These are phyloP conservation scores for Epistrophe eligans DNA, from an alignment of 2,888 invertebrate genomes.

Conservation along the genomic window DNA sequence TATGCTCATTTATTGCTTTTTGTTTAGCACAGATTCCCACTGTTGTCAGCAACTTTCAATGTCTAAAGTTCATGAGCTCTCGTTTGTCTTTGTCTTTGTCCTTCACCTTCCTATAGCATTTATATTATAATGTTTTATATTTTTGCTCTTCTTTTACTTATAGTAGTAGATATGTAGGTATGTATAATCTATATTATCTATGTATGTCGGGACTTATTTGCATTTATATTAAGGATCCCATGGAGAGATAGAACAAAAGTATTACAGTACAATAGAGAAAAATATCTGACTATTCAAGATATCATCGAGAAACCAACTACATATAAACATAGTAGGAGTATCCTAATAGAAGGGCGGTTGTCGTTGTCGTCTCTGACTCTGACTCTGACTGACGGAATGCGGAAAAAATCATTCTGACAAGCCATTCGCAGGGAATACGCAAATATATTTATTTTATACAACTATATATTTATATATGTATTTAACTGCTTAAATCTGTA, in stretches of 20 bases:
- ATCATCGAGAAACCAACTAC: constrained; percentile 59
- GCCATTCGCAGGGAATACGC: constrained; percentile 39
- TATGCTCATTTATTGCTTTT: constrained; percentile 71
- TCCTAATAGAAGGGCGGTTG: not conserved
- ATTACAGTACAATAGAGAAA: constrained; percentile 71
- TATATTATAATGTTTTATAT: not conserved
- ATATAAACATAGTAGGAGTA: no score
- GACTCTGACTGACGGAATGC: constrained; percentile 34
- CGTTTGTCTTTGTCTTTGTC: constrained; percentile 72
- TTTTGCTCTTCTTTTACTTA: not conserved
- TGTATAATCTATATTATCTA: no score
- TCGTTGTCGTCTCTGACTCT: no score
- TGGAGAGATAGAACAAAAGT: constrained; percentile 72
- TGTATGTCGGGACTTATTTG: constrained; percentile 75
- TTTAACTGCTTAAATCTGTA: not conserved
- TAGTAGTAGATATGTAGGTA: not conserved
- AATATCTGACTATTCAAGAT: constrained; percentile 73
- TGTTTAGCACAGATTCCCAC: constrained; percentile 65
- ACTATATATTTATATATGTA: not conserved
- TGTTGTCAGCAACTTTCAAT: constrained; percentile 70
- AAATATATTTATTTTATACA: constrained; percentile 18
- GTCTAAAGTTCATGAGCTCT: constrained; percentile 68
- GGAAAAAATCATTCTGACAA: constrained; percentile 53
- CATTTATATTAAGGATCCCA: constrained; percentile 77
- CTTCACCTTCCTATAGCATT: constrained; percentile 56